Evolutionary conservation across 2,888 invertebrate species (phyloP), one percentile per base, ranked within the genome.

Genomic region (Chrysodeixis includens): DNA sequence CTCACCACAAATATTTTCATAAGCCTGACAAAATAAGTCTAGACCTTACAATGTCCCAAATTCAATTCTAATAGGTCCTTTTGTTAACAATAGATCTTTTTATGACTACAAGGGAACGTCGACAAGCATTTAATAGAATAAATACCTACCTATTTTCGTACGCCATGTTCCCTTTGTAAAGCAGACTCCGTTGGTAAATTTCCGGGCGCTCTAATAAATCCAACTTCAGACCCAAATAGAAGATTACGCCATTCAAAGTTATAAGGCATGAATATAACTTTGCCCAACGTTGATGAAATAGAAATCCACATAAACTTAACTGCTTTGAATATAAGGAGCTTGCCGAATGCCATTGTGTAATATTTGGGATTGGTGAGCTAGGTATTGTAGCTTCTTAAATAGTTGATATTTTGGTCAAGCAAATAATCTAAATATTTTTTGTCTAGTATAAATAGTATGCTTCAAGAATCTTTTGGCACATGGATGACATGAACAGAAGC

Each of bases 121-220:
- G n/a, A 40, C 40, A 6, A n/a, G n/a, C 40, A 40, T n/a, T 40
- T 40, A 40, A n/a, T 40, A n/a, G 6, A n/a, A n/a, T 7, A 1
- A 40, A 40, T 40, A 40, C 14, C 18, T 20, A 18, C 18, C 18
- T 49, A 10, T 20, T 20, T 8, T 49, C 18, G 4, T 49, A 3
- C 10, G n/a, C 20, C 18, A 20, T 18, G 46, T 49, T 49, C 20
- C 7, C 20, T 49, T 18, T 49, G 46, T 49, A 18, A 49, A 7
- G n/a, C 10, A 49, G 46, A 49, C 46, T 49, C 9, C 20, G 20
- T 20, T 20, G 18, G 46, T 20, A 49, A 49, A 49, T 49, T 49
- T 49, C 46, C 46, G 18, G 46, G 46, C 46, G 46, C 18, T 18
- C 46, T 46, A 49, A 20, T 40, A 40, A 49, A 49, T 20, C 46